phyloP scores from a whole-genome alignment of 2,797 vertebrate genomes.

The Avahi laniger region DNA sequence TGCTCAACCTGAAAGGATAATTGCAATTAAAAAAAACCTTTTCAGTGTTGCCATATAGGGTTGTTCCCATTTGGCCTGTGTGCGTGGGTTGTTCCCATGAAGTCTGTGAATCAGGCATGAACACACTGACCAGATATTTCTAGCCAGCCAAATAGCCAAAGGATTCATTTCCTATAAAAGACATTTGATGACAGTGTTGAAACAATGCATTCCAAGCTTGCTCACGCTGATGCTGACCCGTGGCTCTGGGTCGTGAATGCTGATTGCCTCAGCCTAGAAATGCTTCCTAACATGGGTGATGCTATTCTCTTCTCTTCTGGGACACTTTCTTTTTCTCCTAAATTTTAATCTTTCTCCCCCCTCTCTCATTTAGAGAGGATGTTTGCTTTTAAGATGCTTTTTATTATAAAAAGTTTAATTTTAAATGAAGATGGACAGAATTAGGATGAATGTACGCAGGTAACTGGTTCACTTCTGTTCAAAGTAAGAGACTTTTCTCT shows the following conservation, averaged over 20 bases:
- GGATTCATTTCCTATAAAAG: constrained; percentile 55
- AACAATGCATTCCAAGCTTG: background rate
- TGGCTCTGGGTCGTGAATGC: background rate
- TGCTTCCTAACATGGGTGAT: background rate
- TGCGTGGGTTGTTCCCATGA: constrained; percentile 41
- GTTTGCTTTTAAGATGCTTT: background rate
- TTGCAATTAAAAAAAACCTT: constrained; percentile 32
- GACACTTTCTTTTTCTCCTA: background rate
- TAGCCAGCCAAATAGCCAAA: constrained; percentile 16
- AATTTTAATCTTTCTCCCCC: background rate
- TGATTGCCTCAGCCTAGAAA: background rate
- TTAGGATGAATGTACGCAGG: background rate
- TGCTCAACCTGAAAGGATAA: constrained; percentile 18
- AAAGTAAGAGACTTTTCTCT: background rate
- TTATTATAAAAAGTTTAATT: background rate
- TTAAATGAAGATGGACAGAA: background rate
- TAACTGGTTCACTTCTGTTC: background rate
- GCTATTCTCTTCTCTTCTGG: background rate
- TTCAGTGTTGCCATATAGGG: constrained; percentile 2
- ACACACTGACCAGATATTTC: constrained; percentile 45
- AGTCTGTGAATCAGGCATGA: constrained; percentile 59
- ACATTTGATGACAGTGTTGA: constrained; percentile 3
- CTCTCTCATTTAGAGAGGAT: background rate
- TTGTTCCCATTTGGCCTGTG: constrained; percentile 22
- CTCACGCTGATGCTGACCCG: background rate